A percentile compares a stretch with the other conserved stretches of the same genome.
phyloP scores from a whole-genome alignment of 2,888 invertebrate species.

The Scotopteryx bipunctaria region DNA sequence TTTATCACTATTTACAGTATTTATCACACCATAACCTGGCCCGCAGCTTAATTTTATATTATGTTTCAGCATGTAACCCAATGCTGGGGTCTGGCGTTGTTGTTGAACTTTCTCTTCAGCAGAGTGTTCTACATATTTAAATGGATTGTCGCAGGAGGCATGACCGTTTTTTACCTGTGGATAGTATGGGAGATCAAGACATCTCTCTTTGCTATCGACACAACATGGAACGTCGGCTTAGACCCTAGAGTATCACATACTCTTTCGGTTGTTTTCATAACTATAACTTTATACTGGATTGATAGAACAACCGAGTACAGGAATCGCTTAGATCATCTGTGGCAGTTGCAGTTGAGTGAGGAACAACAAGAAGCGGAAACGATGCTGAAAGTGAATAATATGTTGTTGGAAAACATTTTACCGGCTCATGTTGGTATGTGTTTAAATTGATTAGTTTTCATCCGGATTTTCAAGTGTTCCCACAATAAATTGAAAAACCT shows the following conservation, averaged over 20 bases:
- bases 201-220: slow-evolving; percentile 81
- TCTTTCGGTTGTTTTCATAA: slow-evolving; percentile 88
- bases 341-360: slow-evolving; percentile 86
- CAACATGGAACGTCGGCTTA: slow-evolving; percentile 87
- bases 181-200: slow-evolving; percentile 86
- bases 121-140: slow-evolving; percentile 93
- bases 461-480: no score
- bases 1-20: no score
- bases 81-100: slow-evolving; percentile 85
- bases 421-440: slow-evolving; percentile 94
- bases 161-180: slow-evolving; percentile 86
- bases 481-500: no score
- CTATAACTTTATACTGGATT: slow-evolving; percentile 90
- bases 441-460: neutral
- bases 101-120: slow-evolving; percentile 91
- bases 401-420: slow-evolving; percentile 95
- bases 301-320: slow-evolving; percentile 96
- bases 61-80: slow-evolving; percentile 89
- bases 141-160: slow-evolving; percentile 86
- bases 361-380: slow-evolving; percentile 94
- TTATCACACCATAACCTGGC: no score
- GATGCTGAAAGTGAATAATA: slow-evolving; percentile 94
- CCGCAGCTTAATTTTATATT: slow-evolving; percentile 17
- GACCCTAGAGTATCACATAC: slow-evolving; percentile 88
- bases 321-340: slow-evolving; percentile 92